Evolutionary conservation across 1,140 invertebrate species (phyloP), one percentile per base, ranked within the genome.

Genomic region (Akabosia matsudoensis): DNA sequence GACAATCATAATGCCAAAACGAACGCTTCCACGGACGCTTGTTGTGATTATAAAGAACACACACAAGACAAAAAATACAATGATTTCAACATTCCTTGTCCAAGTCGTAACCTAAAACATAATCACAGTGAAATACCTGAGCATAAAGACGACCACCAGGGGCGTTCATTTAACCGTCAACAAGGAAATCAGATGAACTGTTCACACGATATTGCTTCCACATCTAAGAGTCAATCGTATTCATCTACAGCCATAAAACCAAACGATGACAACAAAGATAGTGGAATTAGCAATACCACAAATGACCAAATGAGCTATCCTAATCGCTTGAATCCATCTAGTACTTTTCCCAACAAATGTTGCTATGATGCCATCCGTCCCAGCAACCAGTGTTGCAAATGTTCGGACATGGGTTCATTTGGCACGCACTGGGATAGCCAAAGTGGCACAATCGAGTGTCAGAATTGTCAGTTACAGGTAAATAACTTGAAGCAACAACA

Each of bases 111-210:
- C 24, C 14, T n/a, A 22, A 67, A 67, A 31, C 61, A 24, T 67
- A 7, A 24, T 3, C 28, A 10, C 61, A 28, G 31, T 67, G 61
- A 30, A 31, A 30, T 13, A 30, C 7, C 61, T 30, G 31, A 67
- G 28, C 26, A 31, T 67, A 28, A 30, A 67, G 61, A 31, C 3
- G 61, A 67, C 61, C 61, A 67, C 61, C 61, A 67, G 31, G 61
- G 31, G 61, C 31, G 61, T 31, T 30, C 28, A 31, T 67, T 30
- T n/a, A 14, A 67, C 31, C 61, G 61, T 30, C 30, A 67, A 30
- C 61, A 31, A 67, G n/a, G 13, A 56, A 56, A 56, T 56, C 54
- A 56, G 54, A 56, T 13, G 7, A 22, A 22, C 54, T 67, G 31
- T 67, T 10, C 61, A 2, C 28, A 67, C 61, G 30, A 67, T 28